Percentiles rank a stretch among this genome's conserved stretches.
These are phyloP conservation scores for Sebastes kiyomatsui DNA, from an alignment of 2,797 vertebrate genomes.

Conservation along the genomic window DNA sequence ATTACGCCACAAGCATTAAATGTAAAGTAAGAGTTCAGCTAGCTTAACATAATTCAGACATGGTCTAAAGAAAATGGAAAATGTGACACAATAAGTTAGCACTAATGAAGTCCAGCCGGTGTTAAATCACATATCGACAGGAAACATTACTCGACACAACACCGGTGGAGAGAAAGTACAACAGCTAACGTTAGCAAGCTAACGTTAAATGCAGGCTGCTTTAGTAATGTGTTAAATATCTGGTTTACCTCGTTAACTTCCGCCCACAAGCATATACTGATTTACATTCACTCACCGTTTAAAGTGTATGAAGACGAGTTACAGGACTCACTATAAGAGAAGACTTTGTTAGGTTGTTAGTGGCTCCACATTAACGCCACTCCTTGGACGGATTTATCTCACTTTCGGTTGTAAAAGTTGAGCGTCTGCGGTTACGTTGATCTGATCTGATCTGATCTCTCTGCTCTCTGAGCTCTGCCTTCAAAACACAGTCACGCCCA, in stretches of 20 bases:
- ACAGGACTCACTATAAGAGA: not conserved
- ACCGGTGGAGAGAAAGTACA: not conserved
- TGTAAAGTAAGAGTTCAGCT: not conserved
- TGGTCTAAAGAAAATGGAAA: not conserved
- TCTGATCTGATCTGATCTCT: too few species aligned
- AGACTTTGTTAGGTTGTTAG: not conserved
- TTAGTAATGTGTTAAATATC: not conserved
- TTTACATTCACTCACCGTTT: not conserved
- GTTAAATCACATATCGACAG: too few species aligned
- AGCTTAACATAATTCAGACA: not conserved
- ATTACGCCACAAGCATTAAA: not conserved
- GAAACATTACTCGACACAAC: too few species aligned
- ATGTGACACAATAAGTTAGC: not conserved
- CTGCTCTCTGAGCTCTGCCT: not conserved
- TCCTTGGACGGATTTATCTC: not conserved
- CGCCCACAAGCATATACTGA: accelerated
- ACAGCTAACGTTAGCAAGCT: not conserved
- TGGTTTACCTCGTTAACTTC: not conserved
- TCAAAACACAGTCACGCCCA: not conserved
- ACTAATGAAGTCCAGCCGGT: not conserved
- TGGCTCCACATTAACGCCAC: not conserved
- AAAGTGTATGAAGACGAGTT: accelerated
- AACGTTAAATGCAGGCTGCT: not conserved
- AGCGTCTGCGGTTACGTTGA: not conserved
- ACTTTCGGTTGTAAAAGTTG: not conserved